Conservation (phyloP, 1,140 invertebrate species). For the Drosophila parvula region DNA sequence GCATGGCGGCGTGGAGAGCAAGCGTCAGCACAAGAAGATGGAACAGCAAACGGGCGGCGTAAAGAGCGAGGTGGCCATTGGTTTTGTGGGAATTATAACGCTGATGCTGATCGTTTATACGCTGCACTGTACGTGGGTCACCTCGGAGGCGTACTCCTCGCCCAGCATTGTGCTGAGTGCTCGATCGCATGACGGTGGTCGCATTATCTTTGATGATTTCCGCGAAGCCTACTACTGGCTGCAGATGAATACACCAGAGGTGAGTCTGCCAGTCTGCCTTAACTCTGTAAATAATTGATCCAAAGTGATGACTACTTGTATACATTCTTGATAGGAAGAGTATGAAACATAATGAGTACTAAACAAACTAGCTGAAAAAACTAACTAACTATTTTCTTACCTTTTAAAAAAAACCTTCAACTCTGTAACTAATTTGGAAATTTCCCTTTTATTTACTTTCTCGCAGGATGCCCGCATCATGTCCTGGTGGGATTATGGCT, state of each 20-base stretch:
- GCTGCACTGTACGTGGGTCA: constrained; percentile 99
- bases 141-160: constrained; percentile 98
- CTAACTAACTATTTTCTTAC: neutral
- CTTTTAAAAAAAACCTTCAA: no score
- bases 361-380: constrained; percentile 55
- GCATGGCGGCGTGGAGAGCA: constrained; percentile 74
- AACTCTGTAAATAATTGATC: neutral
- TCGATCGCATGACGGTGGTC: constrained; percentile 94
- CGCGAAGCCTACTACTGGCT: constrained; percentile 99
- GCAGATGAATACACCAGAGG: constrained; percentile 97
- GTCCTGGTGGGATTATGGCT: constrained; percentile 99
- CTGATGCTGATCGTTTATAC: constrained; percentile 96
- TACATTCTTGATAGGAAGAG: constrained; percentile 78
- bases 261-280: constrained; percentile 62
- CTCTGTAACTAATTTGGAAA: neutral
- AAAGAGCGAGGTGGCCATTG: constrained; percentile 94
- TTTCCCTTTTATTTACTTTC: neutral
- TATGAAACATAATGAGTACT: constrained; percentile 83
- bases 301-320: constrained; percentile 64
- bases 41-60: constrained; percentile 93
- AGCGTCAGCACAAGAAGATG: constrained; percentile 87
- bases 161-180: constrained; percentile 99
- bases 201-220: constrained; percentile 98
- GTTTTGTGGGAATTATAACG: constrained; percentile 94
- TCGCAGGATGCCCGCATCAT: constrained; percentile 95